phyloP scores from a whole-genome alignment of 2,797 vertebrate species.

The Macropus fuliginosus region DNA sequence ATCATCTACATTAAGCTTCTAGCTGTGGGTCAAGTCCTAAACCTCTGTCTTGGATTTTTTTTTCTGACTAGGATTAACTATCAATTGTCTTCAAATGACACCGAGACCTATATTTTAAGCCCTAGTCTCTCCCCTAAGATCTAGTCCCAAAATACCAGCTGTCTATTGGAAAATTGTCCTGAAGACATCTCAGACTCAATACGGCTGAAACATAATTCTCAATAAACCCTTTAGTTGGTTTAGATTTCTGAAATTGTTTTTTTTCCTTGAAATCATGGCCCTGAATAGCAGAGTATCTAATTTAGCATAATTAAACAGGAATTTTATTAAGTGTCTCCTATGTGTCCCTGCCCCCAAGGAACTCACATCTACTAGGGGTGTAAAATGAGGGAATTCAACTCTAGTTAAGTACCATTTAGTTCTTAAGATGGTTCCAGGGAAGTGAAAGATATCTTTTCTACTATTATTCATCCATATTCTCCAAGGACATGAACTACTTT shows the following conservation, averaged over 20 bases:
- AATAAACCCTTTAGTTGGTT: background rate
- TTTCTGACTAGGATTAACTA: background rate
- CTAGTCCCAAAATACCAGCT: background rate
- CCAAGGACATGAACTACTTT: background rate
- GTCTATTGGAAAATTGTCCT: background rate
- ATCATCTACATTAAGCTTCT: background rate
- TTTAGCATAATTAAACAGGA: background rate
- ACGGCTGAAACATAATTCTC: background rate
- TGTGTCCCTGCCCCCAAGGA: background rate
- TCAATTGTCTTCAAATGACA: background rate
- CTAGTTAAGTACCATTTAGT: background rate
- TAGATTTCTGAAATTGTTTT: background rate
- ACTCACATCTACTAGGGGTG: background rate
- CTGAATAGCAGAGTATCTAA: background rate
- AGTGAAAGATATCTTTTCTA: slow-evolving; percentile 19
- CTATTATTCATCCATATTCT: background rate
- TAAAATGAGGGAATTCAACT: background rate
- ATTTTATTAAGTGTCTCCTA: background rate
- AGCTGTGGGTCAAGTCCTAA: background rate
- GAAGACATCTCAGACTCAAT: background rate
- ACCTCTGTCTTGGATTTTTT: background rate
- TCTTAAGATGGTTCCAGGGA: background rate
- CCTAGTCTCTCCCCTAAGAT: background rate
- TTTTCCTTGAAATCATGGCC: background rate
- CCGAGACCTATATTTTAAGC: background rate